A percentile compares a stretch with the other conserved stretches of the same genome.
phyloP scores from a whole-genome alignment of 2,888 invertebrate species.

The Zygogramma bicolorata region DNA sequence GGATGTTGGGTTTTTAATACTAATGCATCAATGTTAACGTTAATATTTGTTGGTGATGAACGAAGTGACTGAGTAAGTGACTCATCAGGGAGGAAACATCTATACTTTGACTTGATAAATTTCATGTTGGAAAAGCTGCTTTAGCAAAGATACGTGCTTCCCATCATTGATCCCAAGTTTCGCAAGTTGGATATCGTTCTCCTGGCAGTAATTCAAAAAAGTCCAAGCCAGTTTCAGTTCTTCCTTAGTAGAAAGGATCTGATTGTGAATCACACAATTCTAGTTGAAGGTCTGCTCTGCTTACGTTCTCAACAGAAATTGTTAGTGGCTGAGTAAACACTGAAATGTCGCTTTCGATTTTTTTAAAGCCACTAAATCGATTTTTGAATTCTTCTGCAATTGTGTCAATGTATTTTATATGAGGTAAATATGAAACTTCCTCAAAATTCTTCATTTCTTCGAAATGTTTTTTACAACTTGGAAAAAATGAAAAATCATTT shows the following conservation, averaged over 20 bases:
- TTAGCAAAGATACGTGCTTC: slow-evolving; percentile 1
- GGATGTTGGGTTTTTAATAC: too few species aligned
- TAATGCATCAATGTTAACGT: too few species aligned
- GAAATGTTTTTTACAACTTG: slow-evolving; percentile 23
- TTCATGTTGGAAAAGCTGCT: neutral
- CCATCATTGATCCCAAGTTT: slow-evolving; percentile 5
- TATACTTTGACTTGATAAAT: neutral
- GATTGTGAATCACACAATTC: slow-evolving; percentile 3
- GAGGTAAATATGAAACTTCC: slow-evolving; percentile 10
- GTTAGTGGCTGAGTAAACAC: too few species aligned
- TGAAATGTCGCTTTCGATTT: too few species aligned
- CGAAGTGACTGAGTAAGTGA: too few species aligned
- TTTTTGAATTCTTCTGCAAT: too few species aligned
- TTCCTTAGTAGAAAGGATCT: too few species aligned
- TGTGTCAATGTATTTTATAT: too few species aligned
- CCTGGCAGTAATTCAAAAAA: neutral
- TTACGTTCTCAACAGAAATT: too few species aligned
- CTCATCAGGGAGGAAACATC: neutral
- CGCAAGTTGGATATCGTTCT: neutral
- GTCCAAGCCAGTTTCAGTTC: too few species aligned
- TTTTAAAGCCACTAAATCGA: too few species aligned
- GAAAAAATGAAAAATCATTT: slow-evolving; percentile 19
- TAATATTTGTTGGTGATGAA: too few species aligned
- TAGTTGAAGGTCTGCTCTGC: neutral
- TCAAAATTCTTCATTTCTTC: slow-evolving; percentile 6